These are phyloP conservation scores for Leptonema lineaticorne DNA, from an alignment of 1,140 invertebrate genomes.

Conservation along the genomic window DNA sequence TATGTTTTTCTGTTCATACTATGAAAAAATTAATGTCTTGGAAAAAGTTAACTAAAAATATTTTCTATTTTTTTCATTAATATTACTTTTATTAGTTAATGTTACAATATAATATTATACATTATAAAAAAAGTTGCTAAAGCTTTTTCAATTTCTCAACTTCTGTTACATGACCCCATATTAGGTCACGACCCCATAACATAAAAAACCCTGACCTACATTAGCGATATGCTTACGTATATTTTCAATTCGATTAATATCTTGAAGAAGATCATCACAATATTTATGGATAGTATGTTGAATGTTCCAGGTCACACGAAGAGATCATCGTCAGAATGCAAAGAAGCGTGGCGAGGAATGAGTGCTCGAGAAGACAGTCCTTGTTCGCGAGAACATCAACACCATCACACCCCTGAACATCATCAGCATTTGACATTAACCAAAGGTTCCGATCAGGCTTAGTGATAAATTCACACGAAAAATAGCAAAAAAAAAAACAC, in stretches of 20 bases:
- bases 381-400: slow-evolving; percentile 18
- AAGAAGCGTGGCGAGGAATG: slow-evolving; percentile 39
- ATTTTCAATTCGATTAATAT: no score
- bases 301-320: slow-evolving; percentile 49
- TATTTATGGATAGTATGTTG: no score
- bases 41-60: no score
- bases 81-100: background rate
- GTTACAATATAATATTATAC: background rate
- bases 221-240: no score
- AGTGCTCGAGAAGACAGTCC: slow-evolving; percentile 21
- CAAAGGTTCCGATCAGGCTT: slow-evolving; percentile 16
- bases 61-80: background rate
- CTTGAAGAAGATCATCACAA: no score
- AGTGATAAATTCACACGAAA: slow-evolving; percentile 7
- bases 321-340: slow-evolving; percentile 53
- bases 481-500: slow-evolving; percentile 21
- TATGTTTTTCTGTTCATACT: no score
- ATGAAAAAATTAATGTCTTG: no score
- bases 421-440: slow-evolving; percentile 19
- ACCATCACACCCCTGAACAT: slow-evolving; percentile 18
- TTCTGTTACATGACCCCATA: no score
- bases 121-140: no score
- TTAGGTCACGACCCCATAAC: no score
- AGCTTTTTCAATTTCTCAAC: no score
- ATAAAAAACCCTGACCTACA: no score